A percentile compares a stretch with the other conserved stretches of the same genome.
phyloP scores from a whole-genome alignment of 1,140 invertebrate genomes.

The Neodiprion lecontei region DNA sequence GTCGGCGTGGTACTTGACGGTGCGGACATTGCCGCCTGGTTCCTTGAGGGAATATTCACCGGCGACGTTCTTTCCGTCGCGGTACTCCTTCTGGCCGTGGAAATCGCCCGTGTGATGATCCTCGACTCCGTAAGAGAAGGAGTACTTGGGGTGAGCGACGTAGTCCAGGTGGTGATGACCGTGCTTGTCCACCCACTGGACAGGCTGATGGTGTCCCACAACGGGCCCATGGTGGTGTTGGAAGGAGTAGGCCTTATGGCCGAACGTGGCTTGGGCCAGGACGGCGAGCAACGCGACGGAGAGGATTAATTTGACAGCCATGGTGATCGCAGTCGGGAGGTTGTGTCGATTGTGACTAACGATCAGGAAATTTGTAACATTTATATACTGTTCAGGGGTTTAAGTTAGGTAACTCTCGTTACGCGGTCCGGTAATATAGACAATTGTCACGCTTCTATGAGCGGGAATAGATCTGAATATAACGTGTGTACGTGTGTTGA shows the following conservation, averaged over 20 bases:
- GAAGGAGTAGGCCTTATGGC: constrained; percentile 7
- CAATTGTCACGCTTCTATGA: constrained; percentile 5
- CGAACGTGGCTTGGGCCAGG: neutral
- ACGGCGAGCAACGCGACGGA: neutral
- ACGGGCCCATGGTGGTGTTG: constrained; percentile 1
- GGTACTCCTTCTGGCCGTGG: constrained; percentile 33
- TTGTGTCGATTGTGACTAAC: constrained; percentile 4
- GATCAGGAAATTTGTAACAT: neutral
- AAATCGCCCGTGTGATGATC: constrained; percentile 39
- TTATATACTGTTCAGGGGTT: neutral
- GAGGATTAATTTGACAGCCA: neutral
- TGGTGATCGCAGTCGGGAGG: neutral
- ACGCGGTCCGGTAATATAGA: neutral
- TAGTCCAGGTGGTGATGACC: constrained; percentile 9
- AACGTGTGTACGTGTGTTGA: neutral
- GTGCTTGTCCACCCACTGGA: constrained; percentile 11
- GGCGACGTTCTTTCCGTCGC: constrained; percentile 27
- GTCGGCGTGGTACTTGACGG: constrained; percentile 22
- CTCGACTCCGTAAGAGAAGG: constrained; percentile 33
- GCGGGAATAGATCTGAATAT: neutral
- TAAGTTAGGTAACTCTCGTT: neutral
- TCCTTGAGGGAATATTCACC: constrained; percentile 15
- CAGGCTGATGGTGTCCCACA: neutral
- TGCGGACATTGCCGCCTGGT: constrained; percentile 24
- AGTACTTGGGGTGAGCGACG: constrained; percentile 26